Conservation (phyloP, 2,113 vertebrate genomes). For the Aegithalos caudatus region DNA sequence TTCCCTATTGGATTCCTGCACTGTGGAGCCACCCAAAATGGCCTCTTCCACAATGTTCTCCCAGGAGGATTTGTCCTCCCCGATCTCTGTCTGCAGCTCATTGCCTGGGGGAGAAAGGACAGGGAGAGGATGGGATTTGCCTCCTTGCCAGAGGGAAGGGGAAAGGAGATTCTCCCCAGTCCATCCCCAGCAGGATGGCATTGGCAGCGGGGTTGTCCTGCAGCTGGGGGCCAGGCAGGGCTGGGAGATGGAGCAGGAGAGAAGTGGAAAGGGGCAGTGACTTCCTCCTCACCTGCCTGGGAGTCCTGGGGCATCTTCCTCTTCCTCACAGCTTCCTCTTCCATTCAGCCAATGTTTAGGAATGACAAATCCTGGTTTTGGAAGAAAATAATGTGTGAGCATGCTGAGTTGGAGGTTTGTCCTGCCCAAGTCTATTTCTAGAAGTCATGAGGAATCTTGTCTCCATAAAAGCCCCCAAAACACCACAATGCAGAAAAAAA, state of each 20-base stretch:
- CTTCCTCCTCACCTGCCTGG: not conserved
- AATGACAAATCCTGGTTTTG: not conserved
- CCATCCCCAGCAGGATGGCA: rapidly evolving
- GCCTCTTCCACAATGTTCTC: not conserved
- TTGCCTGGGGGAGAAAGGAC: not conserved
- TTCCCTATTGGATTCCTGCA: rapidly evolving
- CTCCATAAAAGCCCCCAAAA: not conserved
- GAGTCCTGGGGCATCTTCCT: not conserved
- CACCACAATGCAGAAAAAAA: not conserved
- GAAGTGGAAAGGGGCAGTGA: not conserved
- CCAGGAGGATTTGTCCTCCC: not conserved
- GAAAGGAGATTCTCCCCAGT: not conserved
- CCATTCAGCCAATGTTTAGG: not conserved
- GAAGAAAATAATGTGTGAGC: not conserved
- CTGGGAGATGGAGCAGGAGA: not conserved
- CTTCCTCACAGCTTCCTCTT: not conserved
- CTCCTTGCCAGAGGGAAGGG: rapidly evolving
- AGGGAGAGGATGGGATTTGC: not conserved
- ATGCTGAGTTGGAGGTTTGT: not conserved
- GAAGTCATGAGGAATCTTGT: not conserved
- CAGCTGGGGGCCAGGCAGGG: rapidly evolving
- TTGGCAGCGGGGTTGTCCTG: rapidly evolving
- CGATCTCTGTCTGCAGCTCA: not conserved
- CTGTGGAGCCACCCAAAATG: rapidly evolving
- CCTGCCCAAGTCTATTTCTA: not conserved